Base-by-base conservation (phyloP, 2,113 vertebrate genomes). In the Gnathonemus longibarbis region DNA sequence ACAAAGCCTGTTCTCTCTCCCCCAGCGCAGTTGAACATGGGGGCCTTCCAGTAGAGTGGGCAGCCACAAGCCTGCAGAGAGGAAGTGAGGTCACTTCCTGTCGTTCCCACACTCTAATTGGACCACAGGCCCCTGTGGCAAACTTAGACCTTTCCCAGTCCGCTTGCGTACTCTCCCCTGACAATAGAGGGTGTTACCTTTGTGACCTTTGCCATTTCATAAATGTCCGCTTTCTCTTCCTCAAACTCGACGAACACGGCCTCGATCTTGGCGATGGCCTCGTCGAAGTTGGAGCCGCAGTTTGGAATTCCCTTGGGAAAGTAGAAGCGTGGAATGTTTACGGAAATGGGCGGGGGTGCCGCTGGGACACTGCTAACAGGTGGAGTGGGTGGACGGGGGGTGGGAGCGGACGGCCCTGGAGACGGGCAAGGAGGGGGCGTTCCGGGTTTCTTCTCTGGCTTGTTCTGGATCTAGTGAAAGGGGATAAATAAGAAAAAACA, bases 251-350 rank as follows among this genome's bases (percentile, higher is more conserved):
- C 91, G 94, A 98, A 99, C 90, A 96, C 96, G 0, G 93, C 87
- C 94, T 99, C 97, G 84, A 98, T 93, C 95, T 96, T 96, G 92
- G 94, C 92, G 88, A 99, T 96, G 93, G 95, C 95, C 52, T 97
- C 96, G 24, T 99, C 98, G 31, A 96, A 95, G 94, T 96, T 97
- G 95, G 94, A 89, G 91, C 94, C 92, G 92, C 95, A 92, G 93
- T 94, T 97, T 0, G 98, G 98, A 87, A 98, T 97, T 93, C 98
- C 98, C 94, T 96, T 97, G 89, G 98, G 98, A 94, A 98, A 99
- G 96, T 99, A 99, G 97, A 99, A 99, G 94, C 94, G 97, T 97
- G 98, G 98, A 99, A 99, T 99, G 98, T 99, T 98, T 96, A 98
- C 90, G 56, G 98, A 96, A 89, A 97, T 93, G 21, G 98, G 95